Evolutionary conservation across 2,113 vertebrate species (phyloP).

Genomic region (Ranitomeya imitator): DNA sequence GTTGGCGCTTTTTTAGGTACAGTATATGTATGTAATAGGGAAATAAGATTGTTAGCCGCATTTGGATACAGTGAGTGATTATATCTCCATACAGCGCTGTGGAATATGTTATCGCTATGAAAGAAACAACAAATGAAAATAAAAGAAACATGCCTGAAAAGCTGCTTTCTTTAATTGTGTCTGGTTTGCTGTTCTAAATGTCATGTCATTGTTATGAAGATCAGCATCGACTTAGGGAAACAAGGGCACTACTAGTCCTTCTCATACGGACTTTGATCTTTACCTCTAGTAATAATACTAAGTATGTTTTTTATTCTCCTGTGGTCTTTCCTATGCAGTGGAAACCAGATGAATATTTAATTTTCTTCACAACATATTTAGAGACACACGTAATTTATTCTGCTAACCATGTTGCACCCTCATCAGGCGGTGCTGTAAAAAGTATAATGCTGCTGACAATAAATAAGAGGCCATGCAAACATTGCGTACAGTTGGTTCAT

Average conservation of each 20-base stretch:
- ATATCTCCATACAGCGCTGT: too few species aligned
- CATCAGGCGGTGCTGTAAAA: constrained; percentile 13
- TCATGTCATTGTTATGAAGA: neutral
- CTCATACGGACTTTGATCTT: constrained; percentile 24
- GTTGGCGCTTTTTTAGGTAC: too few species aligned
- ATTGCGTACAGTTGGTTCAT: neutral
- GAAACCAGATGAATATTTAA: constrained; percentile 52
- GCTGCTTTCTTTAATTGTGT: neutral
- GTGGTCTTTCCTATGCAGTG: constrained; percentile 44
- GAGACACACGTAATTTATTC: constrained; percentile 32
- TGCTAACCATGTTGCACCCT: neutral
- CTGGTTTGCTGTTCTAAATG: neutral
- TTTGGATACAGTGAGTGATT: too few species aligned
- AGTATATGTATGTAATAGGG: too few species aligned
- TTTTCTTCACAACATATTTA: constrained; percentile 47
- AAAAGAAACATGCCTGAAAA: too few species aligned
- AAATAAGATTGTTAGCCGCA: too few species aligned
- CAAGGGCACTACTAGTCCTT: constrained; percentile 12
- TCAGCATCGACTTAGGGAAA: constrained; percentile 19
- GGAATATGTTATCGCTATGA: too few species aligned
- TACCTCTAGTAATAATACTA: neutral
- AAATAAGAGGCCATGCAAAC: neutral
- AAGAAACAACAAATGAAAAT: too few species aligned
- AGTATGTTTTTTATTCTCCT: constrained; percentile 38
- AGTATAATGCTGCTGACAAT: constrained; percentile 10